These are phyloP conservation scores for Stegana nigrithorax DNA, from an alignment of 2,888 invertebrate species.

Conservation along the genomic window DNA sequence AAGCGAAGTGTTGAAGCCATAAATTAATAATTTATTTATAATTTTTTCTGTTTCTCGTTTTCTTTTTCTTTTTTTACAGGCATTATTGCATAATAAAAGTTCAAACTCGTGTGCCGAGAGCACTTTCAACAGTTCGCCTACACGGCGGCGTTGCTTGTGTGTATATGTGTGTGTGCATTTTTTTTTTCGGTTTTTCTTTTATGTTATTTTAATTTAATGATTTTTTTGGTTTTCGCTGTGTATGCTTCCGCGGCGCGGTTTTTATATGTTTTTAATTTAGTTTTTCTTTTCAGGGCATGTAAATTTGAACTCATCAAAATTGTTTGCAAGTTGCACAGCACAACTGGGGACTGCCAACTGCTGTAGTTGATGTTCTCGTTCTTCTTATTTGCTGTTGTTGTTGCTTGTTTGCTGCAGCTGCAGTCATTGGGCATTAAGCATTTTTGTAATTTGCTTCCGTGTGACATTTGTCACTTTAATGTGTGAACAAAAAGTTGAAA, in stretches of 20 bases:
- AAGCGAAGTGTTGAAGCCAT: too few species aligned
- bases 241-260: too few species aligned
- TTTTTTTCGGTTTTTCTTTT: background rate
- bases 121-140: background rate
- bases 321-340: background rate
- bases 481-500: background rate
- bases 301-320: too few species aligned
- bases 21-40: too few species aligned
- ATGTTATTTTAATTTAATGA: too few species aligned
- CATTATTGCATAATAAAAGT: too few species aligned
- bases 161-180: too few species aligned
- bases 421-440: background rate
- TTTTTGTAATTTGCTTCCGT: slow-evolving; percentile 7
- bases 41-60: too few species aligned
- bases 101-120: too few species aligned
- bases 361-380: background rate
- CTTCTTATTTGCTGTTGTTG: background rate
- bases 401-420: background rate
- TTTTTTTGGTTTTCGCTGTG: background rate
- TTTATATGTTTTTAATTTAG: too few species aligned
- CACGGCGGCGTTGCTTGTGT: background rate
- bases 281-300: too few species aligned
- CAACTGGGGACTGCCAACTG: background rate
- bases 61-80: too few species aligned
- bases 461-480: slow-evolving; percentile 17